These are phyloP conservation scores for Rotaria socialis DNA, from an alignment of 2,888 invertebrate species.

Conservation along the genomic window DNA sequence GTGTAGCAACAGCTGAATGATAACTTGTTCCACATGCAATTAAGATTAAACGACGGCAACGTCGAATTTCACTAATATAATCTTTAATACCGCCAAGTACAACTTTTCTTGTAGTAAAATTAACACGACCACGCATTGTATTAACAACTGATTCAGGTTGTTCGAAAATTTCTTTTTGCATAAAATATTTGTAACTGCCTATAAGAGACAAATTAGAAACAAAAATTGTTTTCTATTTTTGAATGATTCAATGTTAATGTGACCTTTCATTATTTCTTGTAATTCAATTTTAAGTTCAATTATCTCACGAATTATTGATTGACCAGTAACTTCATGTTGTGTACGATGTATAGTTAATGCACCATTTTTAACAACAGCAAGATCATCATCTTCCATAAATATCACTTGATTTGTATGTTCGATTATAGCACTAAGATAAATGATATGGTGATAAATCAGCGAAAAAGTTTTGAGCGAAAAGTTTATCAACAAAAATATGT, in stretches of 20 bases:
- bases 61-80: constrained; percentile 90
- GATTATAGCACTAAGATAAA: constrained; percentile 73
- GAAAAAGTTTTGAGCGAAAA: too few relatives aligned
- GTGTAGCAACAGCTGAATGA: constrained; percentile 86
- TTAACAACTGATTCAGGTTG: constrained; percentile 97
- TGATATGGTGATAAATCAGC: too few relatives aligned
- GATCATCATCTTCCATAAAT: constrained; percentile 74
- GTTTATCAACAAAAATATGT: too few relatives aligned
- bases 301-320: constrained; percentile 70
- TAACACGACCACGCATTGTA: constrained; percentile 96
- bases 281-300: constrained; percentile 92
- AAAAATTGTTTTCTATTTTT: too few relatives aligned
- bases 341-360: constrained; percentile 85
- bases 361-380: constrained; percentile 69
- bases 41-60: constrained; percentile 88
- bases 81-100: constrained; percentile 97
- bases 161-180: constrained; percentile 99
- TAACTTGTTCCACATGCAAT: constrained; percentile 99
- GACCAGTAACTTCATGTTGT: constrained; percentile 63
- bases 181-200: constrained; percentile 85
- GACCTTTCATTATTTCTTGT: constrained; percentile 97
- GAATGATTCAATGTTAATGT: too few relatives aligned
- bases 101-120: constrained; percentile 79
- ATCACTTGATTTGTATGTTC: constrained; percentile 98
- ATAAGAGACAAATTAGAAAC: too few relatives aligned